Evolutionary conservation across 2,888 invertebrate genomes (phyloP), one percentile per base, ranked within the genome.

Genomic region (Rhodophaea formosa): DNA sequence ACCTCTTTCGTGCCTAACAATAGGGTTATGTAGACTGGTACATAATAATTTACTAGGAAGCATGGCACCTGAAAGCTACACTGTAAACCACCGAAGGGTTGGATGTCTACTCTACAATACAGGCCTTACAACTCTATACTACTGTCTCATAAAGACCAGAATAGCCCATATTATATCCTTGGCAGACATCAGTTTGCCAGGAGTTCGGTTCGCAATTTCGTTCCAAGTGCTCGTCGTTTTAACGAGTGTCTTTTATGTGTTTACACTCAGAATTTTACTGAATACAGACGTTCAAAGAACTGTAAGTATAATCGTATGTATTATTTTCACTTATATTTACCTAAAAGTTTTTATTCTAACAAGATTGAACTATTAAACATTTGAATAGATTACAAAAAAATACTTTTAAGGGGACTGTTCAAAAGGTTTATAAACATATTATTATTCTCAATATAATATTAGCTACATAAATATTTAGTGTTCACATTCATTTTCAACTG

Each of bases 161-260:
- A 52, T 52, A 35, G 35, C 35, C 3, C 5, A 15, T 10, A 35
- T 17, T 16, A 12, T 23, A 46, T 10, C 46, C 35, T 15, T 30
- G 16, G 30, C 44, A 62, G 59, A 63, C 45, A 62, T 59, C 62
- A 63, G 62, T 46, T 60, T 52, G 65, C 60, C 54, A 64, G 61
- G 65, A 67, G 67, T 70, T 30, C 42, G 44, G 44, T 61, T 51
- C 54, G 57, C 62, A 63, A 59, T 69, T 66, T 67, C 62, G 61
- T 32, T 62, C 63, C 63, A 57, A 69, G 63, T 63, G 63, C 59
- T 63, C 62, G 44, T 59, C 39, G 59, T 61, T 72, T 72, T 73
- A 73, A 71, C 68, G 69, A 72, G 44, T 59, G 60, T 56, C 64
- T 69, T 69, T 75, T 71, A 73, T 66, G 68, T 69, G 68, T 72